Percentiles rank a stretch among this genome's conserved stretches.
phyloP scores from a whole-genome alignment of 1,140 invertebrate genomes.

The Colletes latitarsis region DNA sequence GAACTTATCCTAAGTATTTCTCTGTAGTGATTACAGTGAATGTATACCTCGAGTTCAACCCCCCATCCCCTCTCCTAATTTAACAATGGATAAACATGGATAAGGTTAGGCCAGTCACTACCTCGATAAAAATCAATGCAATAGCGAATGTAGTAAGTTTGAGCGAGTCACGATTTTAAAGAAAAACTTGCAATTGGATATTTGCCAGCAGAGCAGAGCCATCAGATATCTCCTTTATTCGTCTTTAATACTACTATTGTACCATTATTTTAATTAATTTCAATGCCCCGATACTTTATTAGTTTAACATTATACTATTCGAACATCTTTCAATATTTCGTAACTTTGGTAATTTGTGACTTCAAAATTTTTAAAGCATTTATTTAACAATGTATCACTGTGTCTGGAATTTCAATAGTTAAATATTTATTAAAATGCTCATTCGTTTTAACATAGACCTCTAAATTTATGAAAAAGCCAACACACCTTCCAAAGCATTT shows the following conservation, averaged over 20 bases:
- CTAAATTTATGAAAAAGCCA: too few relatives aligned
- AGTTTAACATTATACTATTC: neutral
- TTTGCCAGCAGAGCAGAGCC: slow-evolving; percentile 23
- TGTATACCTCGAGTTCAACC: slow-evolving; percentile 49
- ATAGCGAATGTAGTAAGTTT: slow-evolving; percentile 49
- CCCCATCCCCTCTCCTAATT: slow-evolving; percentile 21
- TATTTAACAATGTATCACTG: neutral
- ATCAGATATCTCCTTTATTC: neutral
- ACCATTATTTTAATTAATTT: neutral
- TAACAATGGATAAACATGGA: slow-evolving; percentile 61
- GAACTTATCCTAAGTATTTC: slow-evolving; percentile 76
- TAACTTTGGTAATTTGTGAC: neutral
- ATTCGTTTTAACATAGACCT: too few relatives aligned
- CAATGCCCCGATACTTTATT: neutral
- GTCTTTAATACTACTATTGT: too few relatives aligned
- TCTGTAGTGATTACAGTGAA: slow-evolving; percentile 58
- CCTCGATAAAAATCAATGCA: slow-evolving; percentile 74
- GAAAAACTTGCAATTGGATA: neutral
- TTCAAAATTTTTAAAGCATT: too few relatives aligned
- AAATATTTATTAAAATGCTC: too few relatives aligned
- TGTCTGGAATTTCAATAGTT: neutral
- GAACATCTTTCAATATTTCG: neutral
- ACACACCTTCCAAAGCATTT: too few relatives aligned
- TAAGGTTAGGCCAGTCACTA: slow-evolving; percentile 80
- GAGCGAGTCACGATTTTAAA: slow-evolving; percentile 34